Evolutionary conservation across 2,888 invertebrate species (phyloP).

Genomic region (Bursaphelenchus okinawaensis): DNA sequence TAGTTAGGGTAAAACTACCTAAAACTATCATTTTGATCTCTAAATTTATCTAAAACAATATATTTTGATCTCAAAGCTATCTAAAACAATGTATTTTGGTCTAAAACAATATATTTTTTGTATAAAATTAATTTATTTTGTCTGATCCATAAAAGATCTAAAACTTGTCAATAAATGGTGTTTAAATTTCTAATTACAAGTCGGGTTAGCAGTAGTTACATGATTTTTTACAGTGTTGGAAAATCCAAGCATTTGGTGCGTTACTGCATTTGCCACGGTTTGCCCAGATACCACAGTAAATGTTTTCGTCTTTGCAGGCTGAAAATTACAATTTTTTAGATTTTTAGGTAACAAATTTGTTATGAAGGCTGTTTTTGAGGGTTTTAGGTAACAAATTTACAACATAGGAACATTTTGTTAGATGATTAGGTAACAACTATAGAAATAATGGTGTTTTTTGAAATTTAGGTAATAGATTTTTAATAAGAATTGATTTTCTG

Average conservation of each 20-base stretch:
- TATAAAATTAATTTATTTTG: no score
- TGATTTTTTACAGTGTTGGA: conserved; percentile 47
- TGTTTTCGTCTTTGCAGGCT: conserved; percentile 39
- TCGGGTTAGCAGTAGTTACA: conserved; percentile 37
- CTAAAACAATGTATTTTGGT: not conserved
- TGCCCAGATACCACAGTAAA: conserved; percentile 55
- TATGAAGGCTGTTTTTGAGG: no score
- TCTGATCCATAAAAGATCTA: no score
- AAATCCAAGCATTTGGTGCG: conserved; percentile 39
- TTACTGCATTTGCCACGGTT: conserved; percentile 38
- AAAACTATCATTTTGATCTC: not conserved
- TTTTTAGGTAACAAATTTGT: no score
- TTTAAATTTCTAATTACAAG: not conserved
- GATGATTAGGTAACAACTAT: no score
- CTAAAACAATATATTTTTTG: not conserved
- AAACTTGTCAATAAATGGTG: not conserved
- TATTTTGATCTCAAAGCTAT: not conserved
- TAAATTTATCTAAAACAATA: no score
- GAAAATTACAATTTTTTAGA: no score
- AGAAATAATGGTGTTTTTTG: no score
- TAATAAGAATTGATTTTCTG: no score
- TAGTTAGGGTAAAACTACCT: not conserved
- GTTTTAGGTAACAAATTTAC: no score
- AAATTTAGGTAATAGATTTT: no score
- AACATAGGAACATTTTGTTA: no score